phyloP scores from a whole-genome alignment of 1,140 invertebrate species.

The Zophobas morio region DNA sequence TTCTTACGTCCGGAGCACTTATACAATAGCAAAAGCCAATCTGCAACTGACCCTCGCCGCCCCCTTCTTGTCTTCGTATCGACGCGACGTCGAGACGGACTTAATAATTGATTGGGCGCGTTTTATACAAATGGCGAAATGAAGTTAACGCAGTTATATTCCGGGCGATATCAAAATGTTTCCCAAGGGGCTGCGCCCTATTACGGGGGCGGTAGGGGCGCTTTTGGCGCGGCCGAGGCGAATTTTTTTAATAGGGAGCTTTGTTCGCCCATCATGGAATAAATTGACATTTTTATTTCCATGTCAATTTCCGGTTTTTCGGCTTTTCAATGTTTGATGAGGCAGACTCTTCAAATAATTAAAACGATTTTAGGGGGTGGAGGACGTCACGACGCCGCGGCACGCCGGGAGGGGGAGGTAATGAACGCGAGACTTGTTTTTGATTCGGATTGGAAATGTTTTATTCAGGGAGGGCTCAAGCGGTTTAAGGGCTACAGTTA shows the following conservation, averaged over 20 bases:
- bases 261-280: constrained; percentile 24
- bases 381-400: background rate
- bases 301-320: constrained; percentile 26
- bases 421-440: background rate
- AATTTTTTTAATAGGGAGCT: constrained; percentile 34
- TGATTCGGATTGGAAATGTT: too few species aligned
- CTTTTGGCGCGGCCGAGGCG: background rate
- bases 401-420: background rate
- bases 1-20: background rate
- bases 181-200: constrained; percentile 5
- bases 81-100: constrained; percentile 35
- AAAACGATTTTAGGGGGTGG: background rate
- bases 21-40: background rate
- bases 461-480: too few species aligned
- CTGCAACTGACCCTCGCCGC: background rate
- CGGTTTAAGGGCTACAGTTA: too few species aligned
- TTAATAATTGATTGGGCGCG: constrained; percentile 35
- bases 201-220: background rate
- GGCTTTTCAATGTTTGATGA: background rate
- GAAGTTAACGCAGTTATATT: constrained; percentile 35
- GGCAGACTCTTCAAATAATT: constrained; percentile 10
- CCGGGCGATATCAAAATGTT: constrained; percentile 4
- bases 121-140: constrained; percentile 40
- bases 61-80: background rate
- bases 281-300: constrained; percentile 31